These are phyloP conservation scores for Scotopteryx bipunctaria DNA, from an alignment of 2,888 invertebrate species.

Conservation along the genomic window DNA sequence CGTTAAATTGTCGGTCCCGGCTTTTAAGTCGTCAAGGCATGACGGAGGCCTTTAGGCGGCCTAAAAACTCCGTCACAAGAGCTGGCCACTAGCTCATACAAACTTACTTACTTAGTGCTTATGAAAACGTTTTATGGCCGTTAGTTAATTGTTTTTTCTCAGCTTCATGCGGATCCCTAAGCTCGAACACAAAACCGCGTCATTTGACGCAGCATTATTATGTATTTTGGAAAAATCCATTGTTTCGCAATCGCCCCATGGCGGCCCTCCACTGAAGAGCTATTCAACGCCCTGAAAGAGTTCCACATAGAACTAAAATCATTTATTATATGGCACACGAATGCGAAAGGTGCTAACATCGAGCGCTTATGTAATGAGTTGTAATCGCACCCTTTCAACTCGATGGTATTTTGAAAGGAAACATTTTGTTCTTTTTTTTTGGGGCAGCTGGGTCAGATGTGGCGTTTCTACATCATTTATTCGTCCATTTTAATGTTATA, in stretches of 20 bases:
- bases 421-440: conserved; percentile 21
- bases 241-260: conserved; percentile 80
- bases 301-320: conserved; percentile 56
- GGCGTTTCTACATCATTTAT: neutral
- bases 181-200: conserved; percentile 62
- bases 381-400: conserved; percentile 39
- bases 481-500: neutral
- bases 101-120: no score
- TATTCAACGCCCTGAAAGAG: conserved; percentile 56
- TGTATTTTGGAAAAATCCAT: conserved; percentile 81
- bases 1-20: no score
- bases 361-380: conserved; percentile 66
- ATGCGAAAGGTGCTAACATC: conserved; percentile 62
- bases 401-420: conserved; percentile 31
- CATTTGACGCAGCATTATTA: conserved; percentile 81
- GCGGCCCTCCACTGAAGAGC: conserved; percentile 62
- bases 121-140: neutral
- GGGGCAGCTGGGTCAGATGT: conserved; percentile 20
- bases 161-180: conserved; percentile 61
- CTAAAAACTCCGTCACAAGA: no score
- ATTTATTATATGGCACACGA: conserved; percentile 51
- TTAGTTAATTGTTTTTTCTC: neutral
- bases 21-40: no score
- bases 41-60: no score
- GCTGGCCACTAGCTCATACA: no score